Evolutionary conservation across 1,140 invertebrate species (phyloP), one percentile per base, ranked within the genome.

Genomic region (Halictus rubicundus): DNA sequence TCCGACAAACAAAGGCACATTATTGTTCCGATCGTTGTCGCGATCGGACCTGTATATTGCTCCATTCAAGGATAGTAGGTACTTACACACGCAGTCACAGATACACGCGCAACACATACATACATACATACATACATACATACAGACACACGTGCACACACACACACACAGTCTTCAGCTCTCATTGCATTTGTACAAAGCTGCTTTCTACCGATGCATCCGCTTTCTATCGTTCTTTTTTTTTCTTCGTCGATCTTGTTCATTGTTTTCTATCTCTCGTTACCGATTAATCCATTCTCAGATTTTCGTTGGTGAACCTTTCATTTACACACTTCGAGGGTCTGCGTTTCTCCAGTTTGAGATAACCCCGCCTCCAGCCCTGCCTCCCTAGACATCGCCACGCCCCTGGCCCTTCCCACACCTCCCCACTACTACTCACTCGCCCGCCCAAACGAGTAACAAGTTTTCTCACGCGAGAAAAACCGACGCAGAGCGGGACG

Each of bases 121-220:
- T 5, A 32, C 32, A 32, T 5, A 32, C 3, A 3, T 32, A 32
- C 32, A 32, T 4, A 32, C 32, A 32, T 5, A 32, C 32, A 32
- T 5, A 32, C 3, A 32, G 32, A 32, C 5, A 32, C 32, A 32
- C 32, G 5, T 32, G 5, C 32, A 4, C 32, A 4, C 32, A 32
- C 32, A 32, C 16, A 54, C 46, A 52, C 49, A 37, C 69, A 27
- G 32, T 70, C 70, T 65, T 49, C 77, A 84, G 65, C 52, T 59
- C 54, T 37, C 66, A 49, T 86, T 82, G 76, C 75, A 74, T 83
- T 82, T 85, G 80, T 80, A 82, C 71, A 83, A 85, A 86, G 83
- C 83, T 85, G 85, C 66, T 85, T 81, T 80, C 68, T 54, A 64
- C 71, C 68, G 60, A 42, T 9, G 72, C 73, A 39, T 21, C 49